Evolutionary conservation across 2,888 invertebrate genomes (phyloP).

Genomic region (Dynastes hyllus): DNA sequence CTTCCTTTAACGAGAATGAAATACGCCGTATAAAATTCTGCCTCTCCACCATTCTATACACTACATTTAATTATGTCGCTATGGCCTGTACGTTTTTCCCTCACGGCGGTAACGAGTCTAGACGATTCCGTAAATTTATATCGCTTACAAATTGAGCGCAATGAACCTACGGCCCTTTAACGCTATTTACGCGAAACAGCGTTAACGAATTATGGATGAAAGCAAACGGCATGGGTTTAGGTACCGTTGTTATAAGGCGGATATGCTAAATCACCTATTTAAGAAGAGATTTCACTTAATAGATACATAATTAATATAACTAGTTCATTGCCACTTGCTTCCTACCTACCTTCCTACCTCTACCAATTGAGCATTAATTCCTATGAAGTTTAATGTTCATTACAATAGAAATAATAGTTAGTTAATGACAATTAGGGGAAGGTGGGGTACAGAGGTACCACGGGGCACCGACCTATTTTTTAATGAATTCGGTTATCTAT

Average conservation of each 20-base stretch:
- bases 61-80: conserved; percentile 44
- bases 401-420: too few species aligned
- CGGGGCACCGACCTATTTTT: too few species aligned
- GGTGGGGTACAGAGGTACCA: too few species aligned
- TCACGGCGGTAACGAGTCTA: not conserved
- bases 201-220: conserved; percentile 6
- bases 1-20: conserved; percentile 50
- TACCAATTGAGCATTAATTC: too few species aligned
- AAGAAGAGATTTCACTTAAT: too few species aligned
- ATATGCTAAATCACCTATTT: not conserved
- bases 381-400: too few species aligned
- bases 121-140: conserved; percentile 13
- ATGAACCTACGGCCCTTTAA: conserved; percentile 1
- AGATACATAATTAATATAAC: too few species aligned
- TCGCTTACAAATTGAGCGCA: conserved; percentile 6
- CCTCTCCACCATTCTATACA: conserved; percentile 1
- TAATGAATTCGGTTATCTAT: too few species aligned
- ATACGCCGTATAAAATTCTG: conserved; percentile 27
- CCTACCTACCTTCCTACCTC: too few species aligned
- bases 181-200: not conserved
- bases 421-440: too few species aligned
- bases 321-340: too few species aligned
- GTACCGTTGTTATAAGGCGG: conserved; percentile 7
- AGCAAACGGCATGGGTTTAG: conserved; percentile 3
- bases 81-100: not conserved